Percentiles rank a stretch among this genome's conserved stretches.
phyloP scores from a whole-genome alignment of 2,888 invertebrate species.

The Idaea dimidiata region DNA sequence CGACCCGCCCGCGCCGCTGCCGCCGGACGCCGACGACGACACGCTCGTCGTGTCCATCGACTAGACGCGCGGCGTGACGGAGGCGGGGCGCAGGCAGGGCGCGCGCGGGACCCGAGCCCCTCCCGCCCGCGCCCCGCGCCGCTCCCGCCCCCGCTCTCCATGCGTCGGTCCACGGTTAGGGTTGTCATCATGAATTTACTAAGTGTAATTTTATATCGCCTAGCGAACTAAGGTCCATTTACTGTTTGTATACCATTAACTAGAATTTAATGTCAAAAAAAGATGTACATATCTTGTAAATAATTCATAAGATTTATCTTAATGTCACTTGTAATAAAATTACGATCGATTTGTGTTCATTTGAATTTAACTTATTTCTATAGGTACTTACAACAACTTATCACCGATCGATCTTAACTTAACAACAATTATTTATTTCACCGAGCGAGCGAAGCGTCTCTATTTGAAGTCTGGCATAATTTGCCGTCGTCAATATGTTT shows the following conservation, averaged over 20 bases:
- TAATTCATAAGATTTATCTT: constrained; percentile 65
- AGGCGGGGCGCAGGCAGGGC: constrained; percentile 30
- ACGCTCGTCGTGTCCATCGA: constrained; percentile 66
- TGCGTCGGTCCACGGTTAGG: constrained; percentile 48
- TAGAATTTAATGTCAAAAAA: constrained; percentile 56
- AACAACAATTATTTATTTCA: too few relatives aligned
- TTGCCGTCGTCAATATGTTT: too few relatives aligned
- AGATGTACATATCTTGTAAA: constrained; percentile 79
- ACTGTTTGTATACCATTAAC: constrained; percentile 63
- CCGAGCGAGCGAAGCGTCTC: too few relatives aligned
- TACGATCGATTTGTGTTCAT: constrained; percentile 44
- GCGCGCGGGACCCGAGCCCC: constrained; percentile 25
- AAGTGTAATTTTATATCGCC: constrained; percentile 68
- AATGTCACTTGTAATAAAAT: constrained; percentile 70
- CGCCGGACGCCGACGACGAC: constrained; percentile 58
- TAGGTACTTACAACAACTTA: too few relatives aligned
- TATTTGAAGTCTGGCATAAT: too few relatives aligned
- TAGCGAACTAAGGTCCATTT: constrained; percentile 59
- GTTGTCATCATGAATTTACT: constrained; percentile 77
- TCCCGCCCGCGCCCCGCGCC: constrained; percentile 48
- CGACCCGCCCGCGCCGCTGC: too few relatives aligned
- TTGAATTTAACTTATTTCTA: too few relatives aligned
- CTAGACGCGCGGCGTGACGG: constrained; percentile 39
- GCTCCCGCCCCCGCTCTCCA: constrained; percentile 40
- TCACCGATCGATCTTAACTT: too few relatives aligned